Conservation (phyloP, 2,888 invertebrate species). For the Oxycera nigricornis region DNA sequence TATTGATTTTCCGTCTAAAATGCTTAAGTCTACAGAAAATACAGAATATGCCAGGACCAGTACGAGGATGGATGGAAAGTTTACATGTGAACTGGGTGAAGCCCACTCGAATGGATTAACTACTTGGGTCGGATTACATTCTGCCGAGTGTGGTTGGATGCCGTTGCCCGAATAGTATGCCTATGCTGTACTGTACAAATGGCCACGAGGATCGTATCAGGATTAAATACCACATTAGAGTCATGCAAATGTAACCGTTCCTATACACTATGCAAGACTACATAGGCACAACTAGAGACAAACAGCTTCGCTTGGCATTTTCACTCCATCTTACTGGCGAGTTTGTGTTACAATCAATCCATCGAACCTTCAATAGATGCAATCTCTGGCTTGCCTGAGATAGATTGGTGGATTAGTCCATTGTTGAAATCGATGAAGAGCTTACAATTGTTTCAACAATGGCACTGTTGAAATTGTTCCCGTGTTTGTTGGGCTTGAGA, state of each 20-base stretch:
- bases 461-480: no score
- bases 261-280: conserved; percentile 1
- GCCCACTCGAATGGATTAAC: conserved; percentile 61
- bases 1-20: conserved; percentile 40
- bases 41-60: no score
- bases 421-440: not conserved
- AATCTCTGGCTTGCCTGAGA: not conserved
- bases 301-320: not conserved
- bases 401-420: not conserved
- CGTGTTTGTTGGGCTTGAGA: no score
- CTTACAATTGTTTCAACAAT: no score
- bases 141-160: conserved; percentile 20
- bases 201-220: conserved; percentile 3
- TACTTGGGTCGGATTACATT: conserved; percentile 59
- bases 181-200: not conserved
- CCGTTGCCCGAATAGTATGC: not conserved
- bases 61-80: conserved; percentile 49
- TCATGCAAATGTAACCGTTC: conserved; percentile 33
- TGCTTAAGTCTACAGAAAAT: conserved; percentile 11
- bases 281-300: not conserved
- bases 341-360: not conserved
- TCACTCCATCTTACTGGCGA: not conserved
- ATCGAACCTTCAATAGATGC: not conserved
- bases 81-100: conserved; percentile 58
- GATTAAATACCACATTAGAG: conserved; percentile 38